These are phyloP conservation scores for Ramphastos sulfuratus DNA, from an alignment of 2,113 vertebrate species.

Conservation along the genomic window DNA sequence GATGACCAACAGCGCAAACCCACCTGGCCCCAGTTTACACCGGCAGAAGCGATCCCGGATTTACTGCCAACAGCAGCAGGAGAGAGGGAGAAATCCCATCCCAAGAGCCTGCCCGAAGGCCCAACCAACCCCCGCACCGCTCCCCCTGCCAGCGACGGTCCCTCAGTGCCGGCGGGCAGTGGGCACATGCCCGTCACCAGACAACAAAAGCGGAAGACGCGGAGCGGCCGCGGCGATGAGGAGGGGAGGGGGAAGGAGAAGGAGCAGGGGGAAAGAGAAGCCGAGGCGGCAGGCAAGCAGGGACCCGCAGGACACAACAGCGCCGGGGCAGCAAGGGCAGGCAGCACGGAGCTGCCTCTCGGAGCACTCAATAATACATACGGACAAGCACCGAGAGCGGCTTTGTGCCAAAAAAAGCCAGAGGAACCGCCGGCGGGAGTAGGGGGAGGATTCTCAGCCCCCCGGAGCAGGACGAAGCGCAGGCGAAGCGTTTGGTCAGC, in stretches of 20 bases:
- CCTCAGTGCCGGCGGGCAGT: neutral
- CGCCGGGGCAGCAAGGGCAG: neutral
- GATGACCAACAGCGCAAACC: neutral
- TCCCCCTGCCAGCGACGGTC: neutral
- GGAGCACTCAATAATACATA: neutral
- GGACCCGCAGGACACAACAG: neutral
- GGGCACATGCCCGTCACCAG: neutral
- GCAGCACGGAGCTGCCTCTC: neutral
- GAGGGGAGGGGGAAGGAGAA: neutral
- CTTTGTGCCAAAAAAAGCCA: neutral
- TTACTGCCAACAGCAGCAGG: neutral
- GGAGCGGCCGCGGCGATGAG: neutral
- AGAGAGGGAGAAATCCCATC: neutral
- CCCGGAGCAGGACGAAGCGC: too few relatives aligned
- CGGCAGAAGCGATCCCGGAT: neutral
- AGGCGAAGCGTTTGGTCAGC: neutral
- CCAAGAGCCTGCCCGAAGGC: neutral
- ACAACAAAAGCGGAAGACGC: conserved; percentile 38
- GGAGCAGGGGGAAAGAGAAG: neutral
- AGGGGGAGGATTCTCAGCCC: neutral
- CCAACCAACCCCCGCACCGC: neutral
- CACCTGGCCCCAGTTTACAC: neutral
- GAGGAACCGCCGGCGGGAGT: neutral
- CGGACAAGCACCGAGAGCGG: neutral
- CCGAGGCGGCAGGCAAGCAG: neutral